These are phyloP conservation scores for Nothocercus julius DNA, from an alignment of 2,113 vertebrate species.

Conservation along the genomic window DNA sequence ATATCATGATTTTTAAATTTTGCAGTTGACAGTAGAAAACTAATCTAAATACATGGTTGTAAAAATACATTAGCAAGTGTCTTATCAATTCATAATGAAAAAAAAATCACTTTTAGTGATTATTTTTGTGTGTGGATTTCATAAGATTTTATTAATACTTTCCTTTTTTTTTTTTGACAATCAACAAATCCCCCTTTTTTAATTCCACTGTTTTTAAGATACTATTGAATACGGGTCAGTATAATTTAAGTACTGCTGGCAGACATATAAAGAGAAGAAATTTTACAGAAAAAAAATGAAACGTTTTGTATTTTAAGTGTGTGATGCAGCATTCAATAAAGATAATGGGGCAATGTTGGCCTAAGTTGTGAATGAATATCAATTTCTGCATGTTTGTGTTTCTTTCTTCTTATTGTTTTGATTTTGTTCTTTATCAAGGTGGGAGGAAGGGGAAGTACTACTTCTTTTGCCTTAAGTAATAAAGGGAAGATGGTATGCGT, in stretches of 20 bases:
- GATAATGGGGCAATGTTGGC: background rate
- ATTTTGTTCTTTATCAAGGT: background rate
- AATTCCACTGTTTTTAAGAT: slow-evolving; percentile 25
- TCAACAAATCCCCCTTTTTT: background rate
- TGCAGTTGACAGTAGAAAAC: background rate
- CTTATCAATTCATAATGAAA: background rate
- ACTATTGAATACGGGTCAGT: slow-evolving; percentile 44
- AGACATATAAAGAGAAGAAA: slow-evolving; percentile 38
- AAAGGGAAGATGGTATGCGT: background rate
- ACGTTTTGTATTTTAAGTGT: slow-evolving; percentile 33
- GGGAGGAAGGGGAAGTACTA: background rate
- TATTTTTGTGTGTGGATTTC: background rate
- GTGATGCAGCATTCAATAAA: slow-evolving; percentile 51
- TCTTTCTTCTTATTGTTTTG: background rate
- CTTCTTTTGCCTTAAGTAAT: background rate
- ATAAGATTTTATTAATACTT: background rate
- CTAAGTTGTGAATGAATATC: background rate
- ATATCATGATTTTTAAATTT: background rate
- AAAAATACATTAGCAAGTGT: background rate
- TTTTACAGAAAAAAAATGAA: background rate
- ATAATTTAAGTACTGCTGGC: slow-evolving; percentile 20
- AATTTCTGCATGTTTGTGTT: background rate
- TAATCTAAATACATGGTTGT: background rate
- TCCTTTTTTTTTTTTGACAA: background rate
- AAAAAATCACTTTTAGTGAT: background rate